phyloP scores from a whole-genome alignment of 1,140 invertebrate genomes.

The Lithobius niger region DNA sequence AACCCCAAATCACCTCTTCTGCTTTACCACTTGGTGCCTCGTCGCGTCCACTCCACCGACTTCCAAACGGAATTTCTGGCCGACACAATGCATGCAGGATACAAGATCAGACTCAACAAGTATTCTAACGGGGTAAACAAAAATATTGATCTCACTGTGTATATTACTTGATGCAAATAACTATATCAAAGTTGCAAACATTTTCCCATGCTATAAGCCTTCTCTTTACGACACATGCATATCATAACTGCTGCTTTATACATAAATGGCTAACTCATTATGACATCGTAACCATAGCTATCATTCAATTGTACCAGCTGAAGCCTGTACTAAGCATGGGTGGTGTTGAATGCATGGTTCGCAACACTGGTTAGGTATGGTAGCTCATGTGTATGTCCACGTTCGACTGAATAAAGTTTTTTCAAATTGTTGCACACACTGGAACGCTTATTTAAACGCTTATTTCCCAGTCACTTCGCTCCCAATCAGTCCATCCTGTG shows the following conservation, averaged over 20 bases:
- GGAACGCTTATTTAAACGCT: too few species aligned
- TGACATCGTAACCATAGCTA: constrained; percentile 11
- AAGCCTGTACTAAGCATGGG: too few species aligned
- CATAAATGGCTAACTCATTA: constrained; percentile 13
- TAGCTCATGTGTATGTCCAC: too few species aligned
- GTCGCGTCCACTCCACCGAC: constrained; percentile 30
- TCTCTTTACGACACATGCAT: not conserved
- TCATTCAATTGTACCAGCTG: constrained; percentile 12
- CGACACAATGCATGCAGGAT: constrained; percentile 24
- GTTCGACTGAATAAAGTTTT: too few species aligned
- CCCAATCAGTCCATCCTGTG: too few species aligned
- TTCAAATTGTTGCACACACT: too few species aligned
- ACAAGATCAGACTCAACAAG: constrained; percentile 32
- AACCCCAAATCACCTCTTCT: constrained; percentile 30
- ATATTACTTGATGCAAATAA: too few species aligned
- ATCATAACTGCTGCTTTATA: too few species aligned
- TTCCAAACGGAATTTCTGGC: constrained; percentile 30
- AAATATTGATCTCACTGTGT: too few species aligned
- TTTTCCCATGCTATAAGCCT: not conserved
- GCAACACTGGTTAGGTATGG: too few species aligned
- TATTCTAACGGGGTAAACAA: constrained; percentile 35
- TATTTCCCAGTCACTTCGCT: too few species aligned
- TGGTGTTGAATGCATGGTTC: too few species aligned
- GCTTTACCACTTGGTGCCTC: constrained; percentile 32
- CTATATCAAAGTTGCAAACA: not conserved